Evolutionary conservation across 2,888 invertebrate species (phyloP).

Genomic region (Eutolmus rufibarbis): DNA sequence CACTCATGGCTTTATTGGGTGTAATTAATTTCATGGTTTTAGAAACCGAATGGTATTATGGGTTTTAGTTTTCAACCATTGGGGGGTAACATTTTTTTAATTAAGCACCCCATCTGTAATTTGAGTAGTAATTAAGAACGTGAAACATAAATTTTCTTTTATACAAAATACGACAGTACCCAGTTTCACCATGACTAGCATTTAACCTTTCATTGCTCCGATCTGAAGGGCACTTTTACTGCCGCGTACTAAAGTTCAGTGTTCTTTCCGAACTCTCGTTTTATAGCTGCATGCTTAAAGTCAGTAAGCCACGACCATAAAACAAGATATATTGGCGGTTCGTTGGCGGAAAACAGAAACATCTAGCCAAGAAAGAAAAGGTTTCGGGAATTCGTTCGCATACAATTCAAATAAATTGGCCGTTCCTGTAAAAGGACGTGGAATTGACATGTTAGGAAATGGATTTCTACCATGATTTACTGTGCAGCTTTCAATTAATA

Average conservation of each 20-base stretch:
- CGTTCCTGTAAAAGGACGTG: constrained; percentile 52
- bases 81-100: background rate
- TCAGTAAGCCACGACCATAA: constrained; percentile 3
- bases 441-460: constrained; percentile 61
- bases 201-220: background rate
- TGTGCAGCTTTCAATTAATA: background rate
- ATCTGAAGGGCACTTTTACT: background rate
- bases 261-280: background rate
- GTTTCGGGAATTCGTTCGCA: background rate
- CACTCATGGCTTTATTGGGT: background rate
- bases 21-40: background rate
- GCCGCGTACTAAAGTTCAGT: background rate
- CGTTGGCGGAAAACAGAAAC: constrained; percentile 12
- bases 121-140: background rate
- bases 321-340: constrained; percentile 34
- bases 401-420: constrained; percentile 44
- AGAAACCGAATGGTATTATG: background rate
- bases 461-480: constrained; percentile 55
- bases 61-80: background rate
- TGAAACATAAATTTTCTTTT: background rate
- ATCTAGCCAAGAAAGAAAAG: background rate
- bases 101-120: background rate
- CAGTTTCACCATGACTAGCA: background rate
- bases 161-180: background rate
- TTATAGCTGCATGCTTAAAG: background rate